phyloP scores from a whole-genome alignment of 1,140 invertebrate species.

The Penaeus vannamei region DNA sequence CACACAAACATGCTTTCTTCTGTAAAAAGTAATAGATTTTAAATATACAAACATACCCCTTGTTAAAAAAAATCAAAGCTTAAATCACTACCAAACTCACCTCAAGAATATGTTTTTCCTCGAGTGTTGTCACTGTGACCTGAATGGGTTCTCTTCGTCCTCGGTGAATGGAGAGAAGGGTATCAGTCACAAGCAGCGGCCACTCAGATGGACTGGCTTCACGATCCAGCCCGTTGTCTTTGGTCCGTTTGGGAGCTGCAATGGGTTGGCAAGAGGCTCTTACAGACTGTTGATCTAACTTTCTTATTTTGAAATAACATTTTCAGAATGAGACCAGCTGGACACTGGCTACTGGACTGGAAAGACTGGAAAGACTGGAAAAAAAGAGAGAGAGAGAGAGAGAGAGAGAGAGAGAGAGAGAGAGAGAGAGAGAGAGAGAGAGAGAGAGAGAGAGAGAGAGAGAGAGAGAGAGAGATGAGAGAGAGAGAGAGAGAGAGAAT shows the following conservation, averaged over 20 bases:
- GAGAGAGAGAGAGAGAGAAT: too few species aligned
- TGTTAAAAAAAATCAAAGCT: neutral
- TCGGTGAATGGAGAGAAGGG: slow-evolving; percentile 64
- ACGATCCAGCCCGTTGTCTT: slow-evolving; percentile 43
- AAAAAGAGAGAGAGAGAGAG: too few species aligned
- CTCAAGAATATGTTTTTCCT: slow-evolving; percentile 57
- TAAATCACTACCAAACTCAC: slow-evolving; percentile 28
- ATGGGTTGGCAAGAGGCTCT: neutral
- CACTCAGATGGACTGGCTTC: slow-evolving; percentile 64
- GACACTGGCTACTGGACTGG: too few species aligned
- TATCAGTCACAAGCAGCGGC: slow-evolving; percentile 65
- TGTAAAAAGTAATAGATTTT: neutral
- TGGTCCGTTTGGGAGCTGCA: slow-evolving; percentile 40
- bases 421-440: too few species aligned
- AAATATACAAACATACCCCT: neutral
- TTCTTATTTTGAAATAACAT: too few species aligned
- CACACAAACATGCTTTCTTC: too few species aligned
- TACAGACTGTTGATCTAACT: too few species aligned
- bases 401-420: too few species aligned
- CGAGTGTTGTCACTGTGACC: slow-evolving; percentile 64
- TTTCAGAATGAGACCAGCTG: too few species aligned
- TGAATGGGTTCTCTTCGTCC: slow-evolving; percentile 62
- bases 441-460: too few species aligned
- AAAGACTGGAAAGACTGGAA: too few species aligned
- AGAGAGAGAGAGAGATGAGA: too few species aligned